Conservation (phyloP, 2,888 invertebrate species). For the Lissonota sp. region DNA sequence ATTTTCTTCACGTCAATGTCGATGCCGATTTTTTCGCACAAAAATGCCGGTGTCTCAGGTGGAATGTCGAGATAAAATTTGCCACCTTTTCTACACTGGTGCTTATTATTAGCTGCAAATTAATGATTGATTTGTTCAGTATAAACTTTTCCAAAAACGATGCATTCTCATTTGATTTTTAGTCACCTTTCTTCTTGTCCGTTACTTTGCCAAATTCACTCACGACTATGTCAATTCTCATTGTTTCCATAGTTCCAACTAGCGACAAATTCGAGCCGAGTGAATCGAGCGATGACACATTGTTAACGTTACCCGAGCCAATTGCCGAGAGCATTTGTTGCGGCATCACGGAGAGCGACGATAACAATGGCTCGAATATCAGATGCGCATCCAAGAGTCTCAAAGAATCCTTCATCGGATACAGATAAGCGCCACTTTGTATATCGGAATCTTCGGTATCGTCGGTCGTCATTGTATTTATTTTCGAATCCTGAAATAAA, state of each 20-base stretch:
- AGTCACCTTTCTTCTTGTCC: conserved; percentile 85
- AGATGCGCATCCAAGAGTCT: conserved; percentile 96
- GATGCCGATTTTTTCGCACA: conserved; percentile 95
- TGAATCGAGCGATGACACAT: conserved; percentile 91
- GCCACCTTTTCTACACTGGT: conserved; percentile 77
- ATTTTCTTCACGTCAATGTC: conserved; percentile 96
- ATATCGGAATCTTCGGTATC: conserved; percentile 82
- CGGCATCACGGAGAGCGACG: conserved; percentile 95
- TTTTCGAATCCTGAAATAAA: conserved; percentile 81
- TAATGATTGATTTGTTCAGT: not conserved
- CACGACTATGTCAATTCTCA: conserved; percentile 97
- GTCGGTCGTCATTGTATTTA: conserved; percentile 83
- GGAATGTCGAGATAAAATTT: conserved; percentile 86
- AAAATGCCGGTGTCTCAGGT: conserved; percentile 94
- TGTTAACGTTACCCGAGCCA: conserved; percentile 85
- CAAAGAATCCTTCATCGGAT: conserved; percentile 92
- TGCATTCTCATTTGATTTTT: conserved; percentile 30
- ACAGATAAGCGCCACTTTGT: conserved; percentile 87
- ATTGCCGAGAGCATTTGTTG: conserved; percentile 90
- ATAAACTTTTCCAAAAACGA: conserved; percentile 61
- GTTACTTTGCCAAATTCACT: conserved; percentile 92
- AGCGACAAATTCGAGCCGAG: conserved; percentile 94
- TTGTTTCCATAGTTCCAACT: conserved; percentile 93
- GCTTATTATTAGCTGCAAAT: conserved; percentile 71
- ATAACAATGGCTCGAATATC: conserved; percentile 95